Percentiles rank a stretch among this genome's conserved stretches.
phyloP scores from a whole-genome alignment of 2,113 vertebrate genomes.

The Daubentonia madagascariensis region DNA sequence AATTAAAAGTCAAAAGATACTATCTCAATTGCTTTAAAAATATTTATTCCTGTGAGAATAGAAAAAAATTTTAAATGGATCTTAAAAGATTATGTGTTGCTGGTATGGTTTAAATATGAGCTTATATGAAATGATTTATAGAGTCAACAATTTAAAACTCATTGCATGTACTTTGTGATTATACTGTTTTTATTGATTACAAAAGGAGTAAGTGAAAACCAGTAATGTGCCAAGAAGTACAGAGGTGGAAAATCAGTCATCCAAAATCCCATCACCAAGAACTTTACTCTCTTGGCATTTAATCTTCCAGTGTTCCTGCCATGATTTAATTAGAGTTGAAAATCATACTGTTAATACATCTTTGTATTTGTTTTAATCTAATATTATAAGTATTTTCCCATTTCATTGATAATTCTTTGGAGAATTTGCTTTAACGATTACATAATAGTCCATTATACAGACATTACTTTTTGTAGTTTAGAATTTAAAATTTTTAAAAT shows the following conservation, averaged over 20 bases:
- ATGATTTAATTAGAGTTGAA: slow-evolving; percentile 12
- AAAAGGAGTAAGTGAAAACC: not conserved
- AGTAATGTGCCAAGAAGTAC: not conserved
- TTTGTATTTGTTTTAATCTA: not conserved
- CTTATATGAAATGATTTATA: not conserved
- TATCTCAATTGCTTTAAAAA: not conserved
- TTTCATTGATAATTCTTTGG: not conserved
- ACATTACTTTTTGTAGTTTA: not conserved
- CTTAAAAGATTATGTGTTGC: not conserved
- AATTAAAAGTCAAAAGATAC: not conserved
- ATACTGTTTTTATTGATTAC: not conserved
- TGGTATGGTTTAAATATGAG: not conserved
- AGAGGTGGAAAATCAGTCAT: not conserved
- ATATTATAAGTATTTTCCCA: not conserved
- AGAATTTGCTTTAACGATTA: not conserved
- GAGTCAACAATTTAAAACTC: not conserved
- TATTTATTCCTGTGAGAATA: not conserved
- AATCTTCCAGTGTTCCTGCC: not conserved
- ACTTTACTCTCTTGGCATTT: not conserved
- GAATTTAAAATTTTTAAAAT: not conserved
- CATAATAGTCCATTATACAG: not conserved
- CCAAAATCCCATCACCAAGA: not conserved
- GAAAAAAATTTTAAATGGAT: not conserved
- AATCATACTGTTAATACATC: not conserved
- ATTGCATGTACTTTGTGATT: not conserved